These are phyloP conservation scores for Stenichneumon culpator DNA, from an alignment of 2,888 invertebrate genomes.

Conservation along the genomic window DNA sequence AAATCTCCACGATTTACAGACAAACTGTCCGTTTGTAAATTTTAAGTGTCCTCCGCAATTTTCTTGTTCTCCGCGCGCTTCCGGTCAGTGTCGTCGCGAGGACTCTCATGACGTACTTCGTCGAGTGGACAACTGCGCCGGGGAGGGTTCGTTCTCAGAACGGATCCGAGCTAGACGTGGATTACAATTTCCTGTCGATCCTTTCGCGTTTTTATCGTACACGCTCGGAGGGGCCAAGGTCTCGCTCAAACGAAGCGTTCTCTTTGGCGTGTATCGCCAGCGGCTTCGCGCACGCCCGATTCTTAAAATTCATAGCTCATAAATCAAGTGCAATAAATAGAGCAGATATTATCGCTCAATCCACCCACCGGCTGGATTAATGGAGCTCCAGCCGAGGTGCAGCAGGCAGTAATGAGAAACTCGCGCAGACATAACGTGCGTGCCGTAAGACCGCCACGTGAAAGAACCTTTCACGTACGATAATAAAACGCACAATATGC, in stretches of 20 bases:
- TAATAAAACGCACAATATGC: conserved; percentile 28
- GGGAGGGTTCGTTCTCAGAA: conserved; percentile 71
- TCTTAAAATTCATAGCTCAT: conserved; percentile 16
- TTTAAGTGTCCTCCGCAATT: conserved; percentile 32
- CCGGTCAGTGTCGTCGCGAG: conserved; percentile 62
- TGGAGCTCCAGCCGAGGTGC: conserved; percentile 27
- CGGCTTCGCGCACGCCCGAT: conserved; percentile 1
- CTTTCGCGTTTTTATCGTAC: conserved; percentile 22
- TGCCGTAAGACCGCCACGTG: conserved; percentile 38
- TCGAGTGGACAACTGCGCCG: conserved; percentile 20
- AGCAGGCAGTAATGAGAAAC: conserved; percentile 41
- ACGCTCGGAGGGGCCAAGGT: conserved; percentile 13
- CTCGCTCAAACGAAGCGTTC: not conserved
- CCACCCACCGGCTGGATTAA: conserved; percentile 18
- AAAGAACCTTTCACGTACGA: conserved; percentile 33
- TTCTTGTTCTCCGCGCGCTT: conserved; percentile 46
- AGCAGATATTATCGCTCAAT: conserved; percentile 50
- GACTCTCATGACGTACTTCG: conserved; percentile 45
- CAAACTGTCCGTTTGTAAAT: not conserved
- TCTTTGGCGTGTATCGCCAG: conserved; percentile 8
- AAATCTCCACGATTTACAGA: not conserved
- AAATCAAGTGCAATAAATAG: conserved; percentile 35
- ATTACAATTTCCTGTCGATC: conserved; percentile 32
- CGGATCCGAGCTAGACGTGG: conserved; percentile 1
- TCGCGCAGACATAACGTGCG: conserved; percentile 34